Evolutionary conservation across 2,113 vertebrate genomes (phyloP), one percentile per base, ranked within the genome.

Genomic region (Amphiprion percula): DNA sequence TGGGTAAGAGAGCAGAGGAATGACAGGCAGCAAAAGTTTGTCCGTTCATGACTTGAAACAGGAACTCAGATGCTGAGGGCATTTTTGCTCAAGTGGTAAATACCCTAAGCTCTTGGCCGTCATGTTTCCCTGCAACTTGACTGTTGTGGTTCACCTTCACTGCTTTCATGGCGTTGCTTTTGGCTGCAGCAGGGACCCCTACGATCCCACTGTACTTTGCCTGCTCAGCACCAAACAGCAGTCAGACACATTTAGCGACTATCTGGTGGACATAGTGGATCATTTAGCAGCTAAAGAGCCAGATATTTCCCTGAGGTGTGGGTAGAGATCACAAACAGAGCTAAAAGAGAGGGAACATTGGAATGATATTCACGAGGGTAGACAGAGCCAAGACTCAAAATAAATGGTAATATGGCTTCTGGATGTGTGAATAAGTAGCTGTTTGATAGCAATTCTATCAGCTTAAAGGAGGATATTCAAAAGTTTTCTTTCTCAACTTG

Each of bases 21-120:
- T 67, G 44, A 17, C 50, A 68, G n/a, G 37, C 47, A 61, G 4
- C 33, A 46, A 72, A 60, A 54, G 44, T 52, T n/a, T 68, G 30
- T 17, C 10, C 59, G 37, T n/a, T 21, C 17, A 17, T 15, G 64
- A 55, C 61, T 37, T 68, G 49, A 60, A 68, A 41, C 24, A 37
- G 54, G 39, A 39, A 55, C 64, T 67, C 65, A 23, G n/a, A 19
- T 52, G 19, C 49, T 52, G 19, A 52, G 17, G 47, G 10, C 19
- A 52, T 52, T 52, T 52, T 21, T 19, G 2, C 9, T 10, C 49
- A 8, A 17, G 49, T 52, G 17, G 5, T n/a, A 10, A 17, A 16
- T 3, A 10, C 9, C n/a, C n/a, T 9, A 52, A 10, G 15, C 49
- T 15, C 17, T 10, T n/a, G 19, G 17, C 49, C 19, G 6, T 52